These are phyloP conservation scores for Malacoraja senta DNA, from an alignment of 2,797 vertebrate species.

Conservation along the genomic window DNA sequence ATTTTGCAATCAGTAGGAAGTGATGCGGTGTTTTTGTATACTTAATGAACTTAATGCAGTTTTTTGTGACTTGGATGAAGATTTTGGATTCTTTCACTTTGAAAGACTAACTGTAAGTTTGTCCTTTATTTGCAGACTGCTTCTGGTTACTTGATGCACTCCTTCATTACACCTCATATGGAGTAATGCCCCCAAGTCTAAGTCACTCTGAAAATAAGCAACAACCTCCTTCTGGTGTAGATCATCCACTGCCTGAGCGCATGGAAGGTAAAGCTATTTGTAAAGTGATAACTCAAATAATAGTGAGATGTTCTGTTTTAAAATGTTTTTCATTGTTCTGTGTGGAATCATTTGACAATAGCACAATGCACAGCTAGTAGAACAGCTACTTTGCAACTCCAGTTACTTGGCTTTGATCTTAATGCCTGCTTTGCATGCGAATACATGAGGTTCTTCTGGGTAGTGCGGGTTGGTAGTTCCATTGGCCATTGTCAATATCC, in stretches of 20 bases:
- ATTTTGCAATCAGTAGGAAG: no score
- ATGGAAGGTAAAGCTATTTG: conserved; percentile 74
- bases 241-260: conserved; percentile 71
- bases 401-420: no score
- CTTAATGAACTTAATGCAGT: neutral
- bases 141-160: conserved; percentile 94
- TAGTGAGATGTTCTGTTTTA: neutral
- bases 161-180: conserved; percentile 88
- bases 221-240: conserved; percentile 66
- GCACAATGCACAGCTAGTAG: no score
- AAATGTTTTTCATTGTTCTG: neutral
- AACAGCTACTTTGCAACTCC: no score
- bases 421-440: no score
- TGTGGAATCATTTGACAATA: neutral
- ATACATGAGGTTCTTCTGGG: no score
- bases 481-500: no score
- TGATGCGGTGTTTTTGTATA: neutral
- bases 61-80: neutral
- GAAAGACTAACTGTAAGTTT: neutral
- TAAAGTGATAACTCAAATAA: neutral
- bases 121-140: conserved; percentile 66
- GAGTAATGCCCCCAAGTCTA: conserved; percentile 85
- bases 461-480: no score
- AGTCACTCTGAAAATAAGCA: conserved; percentile 83
- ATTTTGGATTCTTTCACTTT: neutral